Evolutionary conservation across 2,797 vertebrate species (phyloP).

Genomic region (Anguilla pacifica): DNA sequence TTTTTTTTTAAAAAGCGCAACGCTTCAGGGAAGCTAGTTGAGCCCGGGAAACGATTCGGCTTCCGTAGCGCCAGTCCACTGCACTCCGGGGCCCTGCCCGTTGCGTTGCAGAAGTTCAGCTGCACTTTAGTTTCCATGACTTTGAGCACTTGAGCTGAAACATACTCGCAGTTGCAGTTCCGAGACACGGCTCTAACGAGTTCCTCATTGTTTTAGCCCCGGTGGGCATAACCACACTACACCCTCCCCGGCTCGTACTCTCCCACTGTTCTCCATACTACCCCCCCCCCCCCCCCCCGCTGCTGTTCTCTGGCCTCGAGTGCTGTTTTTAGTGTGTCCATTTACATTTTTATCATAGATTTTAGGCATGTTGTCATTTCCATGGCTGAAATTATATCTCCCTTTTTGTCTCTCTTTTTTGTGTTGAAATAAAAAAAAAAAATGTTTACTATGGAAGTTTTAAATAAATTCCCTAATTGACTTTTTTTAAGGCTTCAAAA

Average conservation of each 20-base stretch:
- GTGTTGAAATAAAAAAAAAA: conserved; percentile 55
- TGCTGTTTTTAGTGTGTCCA: conserved; percentile 45
- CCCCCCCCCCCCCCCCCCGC: not conserved
- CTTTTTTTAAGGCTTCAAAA: not conserved
- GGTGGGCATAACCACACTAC: not conserved
- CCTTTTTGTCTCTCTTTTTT: conserved; percentile 43
- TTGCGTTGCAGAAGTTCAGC: conserved; percentile 38
- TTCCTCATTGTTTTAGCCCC: not conserved
- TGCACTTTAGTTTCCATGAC: not conserved
- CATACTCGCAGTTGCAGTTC: not conserved
- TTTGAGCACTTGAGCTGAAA: not conserved
- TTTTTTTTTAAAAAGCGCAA: conserved; percentile 28
- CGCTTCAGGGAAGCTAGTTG: not conserved
- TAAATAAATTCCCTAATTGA: conserved; percentile 56
- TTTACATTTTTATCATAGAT: conserved; percentile 42
- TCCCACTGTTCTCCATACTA: not conserved
- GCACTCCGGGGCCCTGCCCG: conserved; percentile 32
- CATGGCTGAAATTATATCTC: conserved; percentile 44
- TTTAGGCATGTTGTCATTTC: conserved; percentile 47
- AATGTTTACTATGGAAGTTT: conserved; percentile 57
- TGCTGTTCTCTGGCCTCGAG: conserved; percentile 31
- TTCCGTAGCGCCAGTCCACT: conserved; percentile 20
- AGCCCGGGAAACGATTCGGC: conserved; percentile 40
- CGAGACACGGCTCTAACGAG: not conserved
- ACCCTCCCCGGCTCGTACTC: not conserved